Conservation (phyloP, 2,888 invertebrate genomes). For the Archips crataeganus region DNA sequence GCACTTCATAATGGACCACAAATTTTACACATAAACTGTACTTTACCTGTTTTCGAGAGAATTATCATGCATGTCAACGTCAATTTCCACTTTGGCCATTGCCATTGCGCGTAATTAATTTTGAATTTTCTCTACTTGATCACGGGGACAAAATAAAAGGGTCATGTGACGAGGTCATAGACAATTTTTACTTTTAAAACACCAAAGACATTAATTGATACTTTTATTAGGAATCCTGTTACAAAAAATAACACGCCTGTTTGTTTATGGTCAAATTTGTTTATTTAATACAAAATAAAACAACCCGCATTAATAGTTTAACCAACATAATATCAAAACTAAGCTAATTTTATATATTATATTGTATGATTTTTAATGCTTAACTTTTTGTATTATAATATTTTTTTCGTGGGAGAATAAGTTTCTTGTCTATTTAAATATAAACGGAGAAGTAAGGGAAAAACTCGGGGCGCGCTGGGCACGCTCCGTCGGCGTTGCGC, state of each 20-base stretch:
- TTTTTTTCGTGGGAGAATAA: too few species aligned
- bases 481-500: too few species aligned
- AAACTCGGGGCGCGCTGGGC: too few species aligned
- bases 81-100: slow-evolving; percentile 84
- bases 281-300: neutral
- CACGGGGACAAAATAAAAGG: slow-evolving; percentile 90
- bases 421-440: too few species aligned
- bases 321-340: neutral
- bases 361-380: too few species aligned
- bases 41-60: slow-evolving; percentile 87
- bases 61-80: slow-evolving; percentile 87
- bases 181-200: slow-evolving; percentile 51
- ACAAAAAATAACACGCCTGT: neutral
- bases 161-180: slow-evolving; percentile 88
- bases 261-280: neutral
- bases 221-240: neutral
- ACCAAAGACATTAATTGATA: slow-evolving; percentile 22
- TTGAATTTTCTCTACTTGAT: slow-evolving; percentile 89
- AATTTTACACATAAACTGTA: slow-evolving; percentile 46
- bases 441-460: too few species aligned
- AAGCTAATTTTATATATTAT: too few species aligned
- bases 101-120: slow-evolving; percentile 86
- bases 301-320: neutral
- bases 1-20: slow-evolving; percentile 47
- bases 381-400: too few species aligned